These are phyloP conservation scores for Urocitellus parryii DNA, from an alignment of 2,113 vertebrate species.

Conservation along the genomic window DNA sequence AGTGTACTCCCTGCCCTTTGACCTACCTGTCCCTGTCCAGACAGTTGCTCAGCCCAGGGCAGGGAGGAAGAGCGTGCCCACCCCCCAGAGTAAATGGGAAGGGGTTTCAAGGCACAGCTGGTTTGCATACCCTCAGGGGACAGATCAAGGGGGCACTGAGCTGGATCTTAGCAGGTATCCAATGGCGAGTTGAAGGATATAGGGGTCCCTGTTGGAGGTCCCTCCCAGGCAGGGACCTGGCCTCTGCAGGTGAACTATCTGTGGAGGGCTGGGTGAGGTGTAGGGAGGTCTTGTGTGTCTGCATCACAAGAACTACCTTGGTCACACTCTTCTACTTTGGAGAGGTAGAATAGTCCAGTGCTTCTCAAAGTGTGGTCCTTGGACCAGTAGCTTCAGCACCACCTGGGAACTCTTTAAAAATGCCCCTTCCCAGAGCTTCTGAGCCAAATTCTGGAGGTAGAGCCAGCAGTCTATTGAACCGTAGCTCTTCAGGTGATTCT, in stretches of 20 bases:
- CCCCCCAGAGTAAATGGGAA: neutral
- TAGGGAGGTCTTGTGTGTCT: accelerated
- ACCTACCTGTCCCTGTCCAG: neutral
- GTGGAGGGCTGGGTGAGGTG: neutral
- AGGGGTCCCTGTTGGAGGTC: too few species aligned
- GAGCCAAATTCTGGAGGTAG: neutral
- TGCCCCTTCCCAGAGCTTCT: neutral
- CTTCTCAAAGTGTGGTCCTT: neutral
- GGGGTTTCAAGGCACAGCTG: neutral
- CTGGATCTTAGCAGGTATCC: neutral
- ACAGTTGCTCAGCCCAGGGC: neutral
- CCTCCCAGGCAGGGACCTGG: neutral
- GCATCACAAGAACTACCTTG: neutral
- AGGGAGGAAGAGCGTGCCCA: neutral
- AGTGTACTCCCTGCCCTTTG: neutral
- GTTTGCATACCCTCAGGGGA: neutral
- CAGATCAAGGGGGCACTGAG: neutral
- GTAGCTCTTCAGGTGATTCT: neutral
- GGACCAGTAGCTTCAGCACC: neutral
- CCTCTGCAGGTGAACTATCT: neutral
- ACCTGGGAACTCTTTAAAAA: neutral
- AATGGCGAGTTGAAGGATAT: neutral
- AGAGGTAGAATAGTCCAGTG: neutral
- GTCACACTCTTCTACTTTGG: neutral
- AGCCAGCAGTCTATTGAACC: neutral